phyloP scores from a whole-genome alignment of 2,113 vertebrate species.

The Erpornis zantholeuca region DNA sequence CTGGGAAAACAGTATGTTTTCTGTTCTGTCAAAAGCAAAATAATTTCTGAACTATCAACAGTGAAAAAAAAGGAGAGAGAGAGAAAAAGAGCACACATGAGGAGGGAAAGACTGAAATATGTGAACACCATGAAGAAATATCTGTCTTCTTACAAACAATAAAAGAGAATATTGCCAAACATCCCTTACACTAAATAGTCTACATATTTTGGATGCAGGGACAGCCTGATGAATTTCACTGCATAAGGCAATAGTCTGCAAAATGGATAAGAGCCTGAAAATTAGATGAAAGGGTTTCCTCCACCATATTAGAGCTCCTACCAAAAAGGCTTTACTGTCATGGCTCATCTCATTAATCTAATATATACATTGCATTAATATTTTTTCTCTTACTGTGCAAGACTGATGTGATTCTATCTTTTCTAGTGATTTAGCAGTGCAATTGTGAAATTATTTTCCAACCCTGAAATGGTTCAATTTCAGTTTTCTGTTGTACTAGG shows the following conservation, averaged over 20 bases:
- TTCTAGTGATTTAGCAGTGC: conserved; percentile 17
- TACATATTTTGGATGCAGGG: not conserved
- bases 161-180: not conserved
- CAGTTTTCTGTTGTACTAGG: not conserved
- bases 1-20: not conserved
- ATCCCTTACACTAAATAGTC: not conserved
- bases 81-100: not conserved
- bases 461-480: not conserved
- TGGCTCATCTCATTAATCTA: not conserved
- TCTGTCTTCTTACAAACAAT: not conserved
- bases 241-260: not conserved
- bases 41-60: not conserved
- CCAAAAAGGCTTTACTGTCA: not conserved
- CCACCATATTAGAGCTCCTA: not conserved
- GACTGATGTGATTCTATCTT: not conserved
- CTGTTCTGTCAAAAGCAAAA: not conserved
- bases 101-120: not conserved
- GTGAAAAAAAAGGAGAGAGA: not conserved
- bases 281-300: not conserved
- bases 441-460: conserved; percentile 24
- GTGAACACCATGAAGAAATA: not conserved
- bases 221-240: conserved; percentile 15
- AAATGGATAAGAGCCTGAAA: not conserved
- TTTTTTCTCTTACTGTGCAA: not conserved
- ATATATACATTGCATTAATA: not conserved